Evolutionary conservation across 1,140 invertebrate genomes (phyloP).

Genomic region (Acromyrmex echinatior): DNA sequence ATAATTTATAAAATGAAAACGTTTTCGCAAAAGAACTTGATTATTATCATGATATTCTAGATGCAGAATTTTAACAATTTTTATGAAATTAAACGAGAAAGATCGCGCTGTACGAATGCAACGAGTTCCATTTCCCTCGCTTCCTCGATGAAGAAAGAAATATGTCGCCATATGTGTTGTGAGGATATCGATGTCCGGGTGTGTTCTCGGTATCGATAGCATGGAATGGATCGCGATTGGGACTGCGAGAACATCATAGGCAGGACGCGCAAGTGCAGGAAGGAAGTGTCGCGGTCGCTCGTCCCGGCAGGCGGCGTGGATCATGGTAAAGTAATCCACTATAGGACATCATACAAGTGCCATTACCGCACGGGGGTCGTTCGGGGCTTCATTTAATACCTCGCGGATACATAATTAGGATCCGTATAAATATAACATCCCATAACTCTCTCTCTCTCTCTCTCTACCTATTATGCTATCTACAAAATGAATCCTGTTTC

Average conservation of each 20-base stretch:
- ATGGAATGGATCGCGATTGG: conserved; percentile 63
- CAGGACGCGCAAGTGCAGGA: conserved; percentile 81
- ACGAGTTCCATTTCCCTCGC: neutral
- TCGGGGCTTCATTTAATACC: conserved; percentile 81
- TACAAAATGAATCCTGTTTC: neutral
- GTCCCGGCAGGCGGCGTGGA: conserved; percentile 86
- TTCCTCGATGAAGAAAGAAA: neutral
- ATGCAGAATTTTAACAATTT: neutral
- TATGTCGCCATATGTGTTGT: neutral
- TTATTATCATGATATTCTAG: neutral
- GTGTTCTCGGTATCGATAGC: conserved; percentile 66
- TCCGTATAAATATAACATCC: conserved; percentile 74
- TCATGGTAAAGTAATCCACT: conserved; percentile 86
- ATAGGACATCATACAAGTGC: conserved; percentile 85
- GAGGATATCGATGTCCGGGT: conserved; percentile 42
- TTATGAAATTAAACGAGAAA: neutral
- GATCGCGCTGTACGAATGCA: neutral
- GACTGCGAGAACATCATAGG: conserved; percentile 62
- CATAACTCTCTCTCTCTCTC: neutral
- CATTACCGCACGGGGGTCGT: conserved; percentile 77
- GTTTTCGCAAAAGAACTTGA: neutral
- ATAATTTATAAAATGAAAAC: neutral
- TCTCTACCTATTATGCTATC: too few species aligned
- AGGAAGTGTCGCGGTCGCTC: conserved; percentile 86
- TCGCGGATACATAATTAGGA: conserved; percentile 78